phyloP scores from a whole-genome alignment of 2,888 invertebrate species.

The Athalia circularis region DNA sequence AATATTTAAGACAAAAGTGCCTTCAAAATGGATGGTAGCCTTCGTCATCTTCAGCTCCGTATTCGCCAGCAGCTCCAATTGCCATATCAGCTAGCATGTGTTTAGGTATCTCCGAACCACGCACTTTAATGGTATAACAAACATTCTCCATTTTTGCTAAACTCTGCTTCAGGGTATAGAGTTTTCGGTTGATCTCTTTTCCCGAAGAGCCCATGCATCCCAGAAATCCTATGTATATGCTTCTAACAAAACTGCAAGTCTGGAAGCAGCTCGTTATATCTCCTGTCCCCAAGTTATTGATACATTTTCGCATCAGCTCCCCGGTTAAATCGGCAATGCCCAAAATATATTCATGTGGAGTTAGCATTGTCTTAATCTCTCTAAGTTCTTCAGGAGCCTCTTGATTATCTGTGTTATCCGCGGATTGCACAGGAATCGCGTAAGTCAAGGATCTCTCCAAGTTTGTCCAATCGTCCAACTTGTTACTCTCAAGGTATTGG shows the following conservation, averaged over 20 bases:
- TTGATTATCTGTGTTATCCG: constrained; percentile 50
- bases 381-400: constrained; percentile 38
- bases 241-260: constrained; percentile 83
- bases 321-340: constrained; percentile 93
- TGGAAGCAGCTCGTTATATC: constrained; percentile 83
- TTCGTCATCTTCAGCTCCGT: constrained; percentile 75
- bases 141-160: constrained; percentile 89
- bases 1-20: neutral
- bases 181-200: constrained; percentile 83
- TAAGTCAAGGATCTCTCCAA: constrained; percentile 78
- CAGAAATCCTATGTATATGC: constrained; percentile 80
- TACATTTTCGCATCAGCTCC: constrained; percentile 92
- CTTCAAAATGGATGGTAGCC: constrained; percentile 70
- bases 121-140: constrained; percentile 86
- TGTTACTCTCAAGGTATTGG: constrained; percentile 80
- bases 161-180: constrained; percentile 83
- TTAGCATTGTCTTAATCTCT: constrained; percentile 52
- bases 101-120: constrained; percentile 87
- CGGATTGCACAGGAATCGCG: constrained; percentile 48
- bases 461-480: constrained; percentile 79
- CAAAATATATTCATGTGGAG: constrained; percentile 80
- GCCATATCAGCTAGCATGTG: constrained; percentile 79
- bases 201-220: constrained; percentile 76
- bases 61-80: constrained; percentile 66
- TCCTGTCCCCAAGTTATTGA: constrained; percentile 87